Base-by-base conservation (phyloP, 2,797 vertebrate species). In the Eulemur rubriventer region DNA sequence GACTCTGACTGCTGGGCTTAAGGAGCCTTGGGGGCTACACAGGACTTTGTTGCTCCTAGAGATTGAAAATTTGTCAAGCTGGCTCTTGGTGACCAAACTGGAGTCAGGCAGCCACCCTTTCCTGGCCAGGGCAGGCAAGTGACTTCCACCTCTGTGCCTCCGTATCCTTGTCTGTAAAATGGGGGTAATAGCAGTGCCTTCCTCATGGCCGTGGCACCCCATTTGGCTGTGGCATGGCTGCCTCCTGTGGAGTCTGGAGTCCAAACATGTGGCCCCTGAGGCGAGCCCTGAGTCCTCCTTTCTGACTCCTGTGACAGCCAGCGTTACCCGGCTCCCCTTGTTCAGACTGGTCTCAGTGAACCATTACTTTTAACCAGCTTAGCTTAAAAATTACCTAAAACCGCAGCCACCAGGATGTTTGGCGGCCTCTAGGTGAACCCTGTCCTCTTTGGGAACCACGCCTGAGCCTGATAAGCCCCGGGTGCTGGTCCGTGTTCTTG, bases 341-440 rank as follows among this genome's bases (percentile, higher is more conserved):
- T 82, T 70, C 65, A 67, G 30, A 16, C 70, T n/a, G 33, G 8
- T 33, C 28, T 65, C 3, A 0, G 57, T 67, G 78, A 95, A 43
- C 80, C 55, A 16, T 76, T 26, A 43, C 24, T 87, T 82, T 43
- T 26, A 81, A 55, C 80, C 2, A 4, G 24, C 22, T 38, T 28
- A 72, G 59, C 84, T 97, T 95, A 94, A 94, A 96, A 63, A 92
- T 97, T 87, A 93, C 61, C 65, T 61, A 35, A 69, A 61, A 24
- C 57, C 0, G 0, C 18, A 72, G 67, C 43, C 55, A 69, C n/a
- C 72, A 70, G 92, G 83, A 94, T 86, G 72, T 90, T 67, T 48
- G 50, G 11, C 57, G 76, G 70, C 59, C 86, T 20, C 0, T 24
- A 10, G 14, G 33, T 93, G 81, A 92, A 38, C 78, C n/a, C 55